A percentile compares a stretch with the other conserved stretches of the same genome.
phyloP scores from a whole-genome alignment of 2,113 vertebrate genomes.

The Agapornis roseicollis region DNA sequence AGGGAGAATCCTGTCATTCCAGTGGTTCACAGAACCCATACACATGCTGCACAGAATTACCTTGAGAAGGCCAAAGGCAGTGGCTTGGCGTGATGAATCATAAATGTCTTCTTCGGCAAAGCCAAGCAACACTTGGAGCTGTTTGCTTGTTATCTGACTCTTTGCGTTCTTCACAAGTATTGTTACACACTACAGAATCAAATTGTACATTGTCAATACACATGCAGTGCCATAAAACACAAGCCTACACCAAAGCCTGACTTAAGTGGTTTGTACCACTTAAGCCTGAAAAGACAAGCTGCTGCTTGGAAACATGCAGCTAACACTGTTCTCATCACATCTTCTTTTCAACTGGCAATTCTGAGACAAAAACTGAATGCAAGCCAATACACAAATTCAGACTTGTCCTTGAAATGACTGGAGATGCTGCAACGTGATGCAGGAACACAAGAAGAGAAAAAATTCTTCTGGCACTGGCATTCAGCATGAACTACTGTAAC shows the following conservation, averaged over 20 bases:
- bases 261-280: background rate
- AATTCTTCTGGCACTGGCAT: background rate
- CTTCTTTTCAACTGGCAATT: background rate
- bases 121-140: slow-evolving; percentile 92
- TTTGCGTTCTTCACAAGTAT: slow-evolving; percentile 86
- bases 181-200: slow-evolving; percentile 83
- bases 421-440: background rate
- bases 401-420: background rate
- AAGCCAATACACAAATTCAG: background rate
- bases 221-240: background rate
- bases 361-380: background rate
- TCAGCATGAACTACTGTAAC: background rate
- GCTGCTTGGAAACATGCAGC: background rate
- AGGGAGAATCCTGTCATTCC: background rate
- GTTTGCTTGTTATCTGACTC: slow-evolving; percentile 84
- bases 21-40: background rate
- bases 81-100: slow-evolving; percentile 90
- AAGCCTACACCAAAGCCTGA: background rate
- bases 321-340: background rate
- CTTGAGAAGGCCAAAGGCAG: slow-evolving; percentile 94
- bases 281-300: background rate
- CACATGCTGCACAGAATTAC: slow-evolving; percentile 48
- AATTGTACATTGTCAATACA: background rate
- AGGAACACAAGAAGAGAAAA: background rate
- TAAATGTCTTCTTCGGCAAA: slow-evolving; percentile 98